phyloP scores from a whole-genome alignment of 2,113 vertebrate species.

The Leucopsar rothschildi region DNA sequence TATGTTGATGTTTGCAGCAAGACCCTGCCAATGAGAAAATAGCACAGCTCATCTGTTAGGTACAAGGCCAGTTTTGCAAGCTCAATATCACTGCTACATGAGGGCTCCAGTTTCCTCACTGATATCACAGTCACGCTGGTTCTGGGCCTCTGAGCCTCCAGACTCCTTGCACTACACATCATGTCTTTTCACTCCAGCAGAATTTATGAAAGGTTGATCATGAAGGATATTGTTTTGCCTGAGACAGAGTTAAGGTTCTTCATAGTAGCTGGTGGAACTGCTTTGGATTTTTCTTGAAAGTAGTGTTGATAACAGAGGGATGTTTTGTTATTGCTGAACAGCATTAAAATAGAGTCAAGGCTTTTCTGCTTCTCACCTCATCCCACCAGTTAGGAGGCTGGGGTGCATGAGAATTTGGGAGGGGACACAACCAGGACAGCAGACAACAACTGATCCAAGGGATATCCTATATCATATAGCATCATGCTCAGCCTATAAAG shows the following conservation, averaged over 20 bases:
- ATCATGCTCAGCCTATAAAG: background rate
- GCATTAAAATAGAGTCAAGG: background rate
- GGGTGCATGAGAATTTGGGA: accelerated
- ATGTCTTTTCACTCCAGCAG: background rate
- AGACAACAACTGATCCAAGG: background rate
- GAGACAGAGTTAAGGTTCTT: background rate
- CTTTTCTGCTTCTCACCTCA: background rate
- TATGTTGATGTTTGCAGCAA: background rate
- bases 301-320: background rate
- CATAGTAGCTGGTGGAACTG: background rate
- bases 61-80: background rate
- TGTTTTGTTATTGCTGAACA: background rate
- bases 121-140: background rate
- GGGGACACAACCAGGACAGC: background rate
- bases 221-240: background rate
- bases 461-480: background rate
- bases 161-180: background rate
- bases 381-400: background rate
- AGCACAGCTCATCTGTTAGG: background rate
- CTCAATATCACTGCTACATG: background rate
- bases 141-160: background rate
- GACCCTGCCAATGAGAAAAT: background rate
- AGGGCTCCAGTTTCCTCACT: background rate
- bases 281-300: background rate
- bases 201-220: background rate